A percentile compares a stretch with the other conserved stretches of the same genome.
Evolutionary conservation across 1,140 invertebrate genomes (phyloP).

Genomic region (Drosophila navojoa): DNA sequence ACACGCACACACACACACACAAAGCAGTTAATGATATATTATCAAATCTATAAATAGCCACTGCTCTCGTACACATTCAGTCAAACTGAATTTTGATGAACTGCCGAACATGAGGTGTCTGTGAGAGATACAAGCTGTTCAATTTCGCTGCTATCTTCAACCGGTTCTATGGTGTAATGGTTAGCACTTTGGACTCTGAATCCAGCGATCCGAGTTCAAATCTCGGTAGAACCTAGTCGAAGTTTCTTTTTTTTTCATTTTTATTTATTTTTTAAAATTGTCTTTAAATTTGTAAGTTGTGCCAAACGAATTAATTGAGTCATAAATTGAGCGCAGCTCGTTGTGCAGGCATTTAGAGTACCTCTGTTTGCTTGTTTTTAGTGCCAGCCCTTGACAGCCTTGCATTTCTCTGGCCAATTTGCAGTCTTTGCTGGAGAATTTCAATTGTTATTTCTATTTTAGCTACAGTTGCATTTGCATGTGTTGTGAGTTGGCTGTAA

Average conservation of each 20-base stretch:
- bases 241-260: not conserved
- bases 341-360: not conserved
- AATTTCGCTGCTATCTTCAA: not conserved
- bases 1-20: not conserved
- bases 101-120: not conserved
- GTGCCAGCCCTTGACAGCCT: not conserved
- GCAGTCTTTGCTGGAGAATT: slow-evolving; percentile 28
- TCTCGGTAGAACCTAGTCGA: slow-evolving; percentile 90
- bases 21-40: not conserved
- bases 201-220: slow-evolving; percentile 95
- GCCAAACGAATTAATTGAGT: slow-evolving; percentile 17
- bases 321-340: slow-evolving; percentile 22
- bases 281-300: not conserved
- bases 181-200: slow-evolving; percentile 96
- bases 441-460: slow-evolving; percentile 46
- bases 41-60: not conserved
- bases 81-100: not conserved
- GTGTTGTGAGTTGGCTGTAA: slow-evolving; percentile 59
- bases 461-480: slow-evolving; percentile 67
- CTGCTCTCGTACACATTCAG: not conserved
- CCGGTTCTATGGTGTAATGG: slow-evolving; percentile 93
- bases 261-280: not conserved
- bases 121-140: not conserved
- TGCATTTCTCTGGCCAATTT: slow-evolving; percentile 31
- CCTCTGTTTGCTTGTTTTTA: not conserved